Base-by-base conservation (phyloP, 1,140 invertebrate species). In the Asobara japonica region DNA sequence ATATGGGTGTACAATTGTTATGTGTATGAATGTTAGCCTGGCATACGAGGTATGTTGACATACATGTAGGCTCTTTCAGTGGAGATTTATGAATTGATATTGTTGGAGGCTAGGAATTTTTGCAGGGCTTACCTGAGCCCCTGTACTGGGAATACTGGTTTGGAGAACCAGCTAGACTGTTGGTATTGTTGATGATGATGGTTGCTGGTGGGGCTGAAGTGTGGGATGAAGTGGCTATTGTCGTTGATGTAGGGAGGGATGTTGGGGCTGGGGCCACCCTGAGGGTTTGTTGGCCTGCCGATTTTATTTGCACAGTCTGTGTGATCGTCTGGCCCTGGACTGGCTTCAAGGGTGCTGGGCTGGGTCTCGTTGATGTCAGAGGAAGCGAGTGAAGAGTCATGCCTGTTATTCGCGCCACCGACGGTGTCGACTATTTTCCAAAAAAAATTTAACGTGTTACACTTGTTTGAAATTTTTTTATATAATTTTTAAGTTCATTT, bases 321-420 rank as follows among this genome's bases (percentile, higher is more conserved):
- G 80, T 77, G 20, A 83, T 80, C 16, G 76, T 82, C 69, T 84
- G 80, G 6, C 78, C 71, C 16, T 83, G 76, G 5, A 82, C 75
- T 6, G 83, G 79, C 72, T 83, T 83, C 0, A 83, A 75, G 0
- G 86, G 79, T 0, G 84, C 73, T 1, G 82, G 74, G 0, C 82
- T 74, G 8, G 77, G 75, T n/a, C 84, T 76, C 0, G 83, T 78
- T 0, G 84, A 77, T 5, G 84, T 73, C n/a, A 87, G 72, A 2
- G 85, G 85, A 31, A 87, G 61, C 0, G 84, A 75, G 71, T 87
- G 86, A n/a, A 87, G 66, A 0, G 86, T 83, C 84, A 88, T 87
- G 6, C 82, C 80, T 2, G 86, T 79, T 67, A 88, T 84, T 60
- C 85, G 78, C 4, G 84, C 76, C 2, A 87, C 84, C 0, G 83